Evolutionary conservation across 1,140 invertebrate genomes (phyloP).

Genomic region (Notospermus geniculatus): DNA sequence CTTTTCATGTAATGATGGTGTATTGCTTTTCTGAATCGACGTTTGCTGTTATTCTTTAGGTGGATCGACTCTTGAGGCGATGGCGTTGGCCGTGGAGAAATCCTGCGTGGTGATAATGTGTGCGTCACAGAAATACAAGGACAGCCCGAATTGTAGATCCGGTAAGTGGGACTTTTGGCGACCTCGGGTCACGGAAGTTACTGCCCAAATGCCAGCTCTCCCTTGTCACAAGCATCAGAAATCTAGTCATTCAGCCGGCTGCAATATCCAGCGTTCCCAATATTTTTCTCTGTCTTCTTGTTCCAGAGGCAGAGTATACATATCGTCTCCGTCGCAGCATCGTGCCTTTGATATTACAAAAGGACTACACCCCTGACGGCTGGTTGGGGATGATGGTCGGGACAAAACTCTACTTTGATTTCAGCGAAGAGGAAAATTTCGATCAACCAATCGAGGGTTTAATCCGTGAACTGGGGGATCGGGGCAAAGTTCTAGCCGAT

Average conservation of each 20-base stretch:
- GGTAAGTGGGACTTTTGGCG: no score
- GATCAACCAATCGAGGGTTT: constrained; percentile 30
- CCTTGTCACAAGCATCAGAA: no score
- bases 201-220: no score
- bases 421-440: constrained; percentile 28
- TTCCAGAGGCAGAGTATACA: constrained; percentile 51
- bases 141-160: constrained; percentile 51
- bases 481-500: constrained; percentile 22
- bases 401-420: constrained; percentile 46
- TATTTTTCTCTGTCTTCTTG: constrained; percentile 15
- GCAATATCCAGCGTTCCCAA: neutral
- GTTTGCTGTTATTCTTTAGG: no score
- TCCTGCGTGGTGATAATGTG: constrained; percentile 45
- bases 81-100: constrained; percentile 53
- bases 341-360: constrained; percentile 41
- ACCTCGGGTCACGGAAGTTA: no score
- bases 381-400: constrained; percentile 52
- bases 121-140: constrained; percentile 53
- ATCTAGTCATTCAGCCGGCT: no score
- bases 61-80: constrained; percentile 51
- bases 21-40: no score
- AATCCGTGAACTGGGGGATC: constrained; percentile 33
- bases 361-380: constrained; percentile 43
- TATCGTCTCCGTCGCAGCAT: constrained; percentile 43
- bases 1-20: no score